phyloP scores from a whole-genome alignment of 2,888 invertebrate genomes.

The Drosophila percnosoma region DNA sequence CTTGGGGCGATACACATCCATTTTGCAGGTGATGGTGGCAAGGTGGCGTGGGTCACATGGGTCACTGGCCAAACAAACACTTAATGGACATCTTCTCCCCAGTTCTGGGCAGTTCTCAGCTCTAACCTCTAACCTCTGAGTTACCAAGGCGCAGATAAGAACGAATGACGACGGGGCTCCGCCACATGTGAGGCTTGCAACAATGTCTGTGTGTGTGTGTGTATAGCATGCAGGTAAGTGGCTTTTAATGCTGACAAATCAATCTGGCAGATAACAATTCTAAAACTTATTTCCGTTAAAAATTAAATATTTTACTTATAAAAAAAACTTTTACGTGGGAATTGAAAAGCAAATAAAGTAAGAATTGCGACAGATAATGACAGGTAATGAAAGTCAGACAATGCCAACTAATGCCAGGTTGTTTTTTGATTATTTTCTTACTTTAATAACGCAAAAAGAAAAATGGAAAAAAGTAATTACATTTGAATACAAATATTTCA shows the following conservation, averaged over 20 bases:
- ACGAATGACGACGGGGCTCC: constrained; percentile 4
- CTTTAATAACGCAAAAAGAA: background rate
- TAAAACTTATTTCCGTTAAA: background rate
- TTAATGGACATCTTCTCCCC: background rate
- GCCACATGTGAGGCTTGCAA: background rate
- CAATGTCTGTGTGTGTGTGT: background rate
- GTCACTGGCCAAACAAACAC: constrained; percentile 37
- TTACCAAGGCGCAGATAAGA: constrained; percentile 55
- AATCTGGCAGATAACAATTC: background rate
- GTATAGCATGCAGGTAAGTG: background rate
- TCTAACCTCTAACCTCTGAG: background rate
- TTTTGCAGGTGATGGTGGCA: constrained; percentile 38
- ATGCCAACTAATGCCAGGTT: background rate
- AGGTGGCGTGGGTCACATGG: constrained; percentile 7
- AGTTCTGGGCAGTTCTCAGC: constrained; percentile 16
- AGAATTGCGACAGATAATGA: background rate
- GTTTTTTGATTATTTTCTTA: background rate
- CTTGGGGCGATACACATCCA: constrained; percentile 36
- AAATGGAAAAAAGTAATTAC: background rate
- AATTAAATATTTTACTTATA: background rate
- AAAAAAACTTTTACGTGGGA: background rate
- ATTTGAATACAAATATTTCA: too few species aligned
- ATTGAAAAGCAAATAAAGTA: background rate
- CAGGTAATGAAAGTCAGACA: background rate
- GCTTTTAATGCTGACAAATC: background rate